Conservation (phyloP, 2,113 vertebrate species). For the Perca fluviatilis region DNA sequence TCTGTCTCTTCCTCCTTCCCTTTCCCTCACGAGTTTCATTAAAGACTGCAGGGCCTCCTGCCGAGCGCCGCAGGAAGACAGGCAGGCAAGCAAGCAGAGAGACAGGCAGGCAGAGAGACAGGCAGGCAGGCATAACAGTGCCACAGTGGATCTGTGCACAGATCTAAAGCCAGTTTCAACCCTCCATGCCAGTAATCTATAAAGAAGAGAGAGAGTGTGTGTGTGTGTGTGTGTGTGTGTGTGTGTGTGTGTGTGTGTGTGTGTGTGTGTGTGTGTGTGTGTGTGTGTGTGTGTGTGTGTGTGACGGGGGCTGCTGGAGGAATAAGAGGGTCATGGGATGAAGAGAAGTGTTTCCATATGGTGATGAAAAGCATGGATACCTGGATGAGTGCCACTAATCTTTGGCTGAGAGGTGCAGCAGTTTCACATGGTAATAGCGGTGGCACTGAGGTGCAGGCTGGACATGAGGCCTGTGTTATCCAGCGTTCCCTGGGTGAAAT, state of each 20-base stretch:
- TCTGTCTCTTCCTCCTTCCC: slow-evolving; percentile 32
- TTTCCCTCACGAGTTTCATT: slow-evolving; percentile 71
- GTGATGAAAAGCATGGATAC: slow-evolving; percentile 77
- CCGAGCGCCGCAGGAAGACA: slow-evolving; percentile 53
- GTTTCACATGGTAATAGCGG: slow-evolving; percentile 71
- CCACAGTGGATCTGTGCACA: slow-evolving; percentile 56
- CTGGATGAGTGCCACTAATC: slow-evolving; percentile 81
- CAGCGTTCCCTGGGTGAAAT: background rate
- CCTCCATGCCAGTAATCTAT: slow-evolving; percentile 79
- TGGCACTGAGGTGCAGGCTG: slow-evolving; percentile 5
- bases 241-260: slow-evolving; percentile 15
- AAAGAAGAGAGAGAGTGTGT: slow-evolving; percentile 65
- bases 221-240: slow-evolving; percentile 2
- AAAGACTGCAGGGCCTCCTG: slow-evolving; percentile 64
- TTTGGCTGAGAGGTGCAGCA: slow-evolving; percentile 76
- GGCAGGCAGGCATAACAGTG: slow-evolving; percentile 58
- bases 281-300: slow-evolving; percentile 9
- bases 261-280: slow-evolving; percentile 6
- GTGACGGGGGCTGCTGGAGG: slow-evolving; percentile 23
- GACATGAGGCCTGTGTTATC: background rate
- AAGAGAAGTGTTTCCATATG: slow-evolving; percentile 82
- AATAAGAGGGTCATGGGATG: slow-evolving; percentile 56
- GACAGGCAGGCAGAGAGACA: slow-evolving; percentile 55
- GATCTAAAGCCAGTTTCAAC: slow-evolving; percentile 83
- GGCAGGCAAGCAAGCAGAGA: slow-evolving; percentile 26